A percentile compares a stretch with the other conserved stretches of the same genome.
These are phyloP conservation scores for Dendrolimus pini DNA, from an alignment of 2,888 invertebrate genomes.

Conservation along the genomic window DNA sequence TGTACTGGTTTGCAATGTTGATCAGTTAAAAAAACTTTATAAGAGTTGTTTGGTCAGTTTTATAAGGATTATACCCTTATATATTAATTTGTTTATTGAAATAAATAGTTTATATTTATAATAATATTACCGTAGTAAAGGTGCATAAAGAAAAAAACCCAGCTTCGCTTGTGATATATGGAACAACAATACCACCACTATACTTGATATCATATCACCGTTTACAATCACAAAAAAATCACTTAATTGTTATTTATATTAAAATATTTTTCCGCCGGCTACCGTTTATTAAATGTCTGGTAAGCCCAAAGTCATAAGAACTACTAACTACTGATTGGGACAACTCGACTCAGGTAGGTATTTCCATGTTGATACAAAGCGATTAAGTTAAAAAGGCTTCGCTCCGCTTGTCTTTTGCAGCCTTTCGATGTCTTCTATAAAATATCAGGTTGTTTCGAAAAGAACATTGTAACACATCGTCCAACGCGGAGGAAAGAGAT, in stretches of 20 bases:
- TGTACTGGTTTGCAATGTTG: background rate
- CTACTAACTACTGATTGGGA: slow-evolving; percentile 45
- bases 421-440: background rate
- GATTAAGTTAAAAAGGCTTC: slow-evolving; percentile 26
- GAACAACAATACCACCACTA: slow-evolving; percentile 28
- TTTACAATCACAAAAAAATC: slow-evolving; percentile 41
- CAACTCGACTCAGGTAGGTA: slow-evolving; percentile 52
- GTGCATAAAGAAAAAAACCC: slow-evolving; percentile 18
- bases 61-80: background rate
- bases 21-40: background rate
- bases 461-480: slow-evolving; percentile 51
- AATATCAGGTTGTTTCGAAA: slow-evolving; percentile 16
- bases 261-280: slow-evolving; percentile 17
- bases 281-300: slow-evolving; percentile 22
- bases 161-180: slow-evolving; percentile 19
- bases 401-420: background rate
- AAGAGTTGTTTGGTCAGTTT: background rate
- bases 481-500: slow-evolving; percentile 50
- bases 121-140: background rate
- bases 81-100: no score
- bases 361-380: slow-evolving; percentile 54
- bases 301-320: slow-evolving; percentile 40
- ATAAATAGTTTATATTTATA: background rate
- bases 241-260: slow-evolving; percentile 42
- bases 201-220: slow-evolving; percentile 42